phyloP scores from a whole-genome alignment of 2,113 vertebrate genomes.

The Petrocephalus microphthalmus region DNA sequence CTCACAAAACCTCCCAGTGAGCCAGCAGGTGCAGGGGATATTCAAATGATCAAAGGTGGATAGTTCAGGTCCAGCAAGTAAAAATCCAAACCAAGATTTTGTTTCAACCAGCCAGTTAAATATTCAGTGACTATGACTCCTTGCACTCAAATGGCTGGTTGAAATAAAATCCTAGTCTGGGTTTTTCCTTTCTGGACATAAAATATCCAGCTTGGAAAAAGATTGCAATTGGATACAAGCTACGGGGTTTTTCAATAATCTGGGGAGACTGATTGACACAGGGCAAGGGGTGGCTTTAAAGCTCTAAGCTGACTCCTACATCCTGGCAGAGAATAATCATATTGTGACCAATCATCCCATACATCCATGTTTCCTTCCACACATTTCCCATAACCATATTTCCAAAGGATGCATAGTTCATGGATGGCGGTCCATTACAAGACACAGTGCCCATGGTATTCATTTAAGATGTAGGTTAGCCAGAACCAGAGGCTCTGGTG shows the following conservation, averaged over 20 bases:
- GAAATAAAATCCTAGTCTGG: background rate
- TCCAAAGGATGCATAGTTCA: background rate
- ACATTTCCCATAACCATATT: background rate
- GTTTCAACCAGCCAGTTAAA: background rate
- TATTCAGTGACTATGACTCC: background rate
- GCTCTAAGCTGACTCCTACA: background rate
- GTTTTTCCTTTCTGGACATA: background rate
- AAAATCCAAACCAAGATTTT: background rate
- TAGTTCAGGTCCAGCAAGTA: background rate
- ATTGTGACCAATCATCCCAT: background rate
- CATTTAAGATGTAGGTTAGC: background rate
- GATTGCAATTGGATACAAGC: background rate
- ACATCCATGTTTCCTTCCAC: background rate
- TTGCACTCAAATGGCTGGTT: background rate
- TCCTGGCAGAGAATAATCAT: background rate
- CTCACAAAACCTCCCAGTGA: background rate
- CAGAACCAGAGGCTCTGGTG: background rate
- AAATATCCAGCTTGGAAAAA: background rate
- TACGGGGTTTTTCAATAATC: background rate
- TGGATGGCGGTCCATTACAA: background rate
- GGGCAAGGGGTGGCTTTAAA: background rate
- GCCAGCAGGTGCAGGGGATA: background rate
- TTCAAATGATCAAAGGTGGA: background rate
- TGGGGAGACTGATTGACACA: background rate
- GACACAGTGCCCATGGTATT: background rate